These are phyloP conservation scores for Hyperoodon ampullatus DNA, from an alignment of 2,113 vertebrate genomes.

Conservation along the genomic window DNA sequence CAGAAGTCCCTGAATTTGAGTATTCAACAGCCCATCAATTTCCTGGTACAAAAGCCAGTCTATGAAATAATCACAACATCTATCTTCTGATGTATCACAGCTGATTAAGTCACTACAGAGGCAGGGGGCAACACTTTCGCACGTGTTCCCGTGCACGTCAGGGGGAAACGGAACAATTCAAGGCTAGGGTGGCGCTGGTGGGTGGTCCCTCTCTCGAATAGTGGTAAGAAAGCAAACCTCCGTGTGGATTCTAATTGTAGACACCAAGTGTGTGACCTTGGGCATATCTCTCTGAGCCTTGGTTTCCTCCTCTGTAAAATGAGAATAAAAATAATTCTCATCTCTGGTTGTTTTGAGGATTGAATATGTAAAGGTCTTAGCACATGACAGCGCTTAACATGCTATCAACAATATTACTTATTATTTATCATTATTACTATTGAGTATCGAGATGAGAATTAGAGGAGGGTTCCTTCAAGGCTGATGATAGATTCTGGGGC, in stretches of 20 bases:
- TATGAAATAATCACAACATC: background rate
- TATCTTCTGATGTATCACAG: background rate
- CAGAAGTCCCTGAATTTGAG: background rate
- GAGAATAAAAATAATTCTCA: background rate
- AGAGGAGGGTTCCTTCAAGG: background rate
- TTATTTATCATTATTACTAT: background rate
- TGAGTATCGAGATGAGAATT: background rate
- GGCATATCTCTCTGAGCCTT: background rate
- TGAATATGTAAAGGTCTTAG: background rate
- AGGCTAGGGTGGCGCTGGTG: background rate
- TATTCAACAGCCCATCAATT: background rate
- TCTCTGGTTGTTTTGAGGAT: background rate
- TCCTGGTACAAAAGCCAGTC: background rate
- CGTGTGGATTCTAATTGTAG: background rate
- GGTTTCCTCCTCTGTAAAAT: conserved; percentile 1
- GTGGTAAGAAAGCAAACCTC: background rate
- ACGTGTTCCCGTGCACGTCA: background rate
- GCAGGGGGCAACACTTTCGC: background rate
- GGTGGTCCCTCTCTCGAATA: background rate
- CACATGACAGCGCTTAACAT: background rate
- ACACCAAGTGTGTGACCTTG: background rate
- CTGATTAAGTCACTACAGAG: background rate
- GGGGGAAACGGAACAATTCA: background rate
- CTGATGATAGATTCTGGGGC: background rate
- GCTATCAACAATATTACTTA: background rate